Conservation (phyloP, 2,888 invertebrate species). For the Sympetrum striolatum region DNA sequence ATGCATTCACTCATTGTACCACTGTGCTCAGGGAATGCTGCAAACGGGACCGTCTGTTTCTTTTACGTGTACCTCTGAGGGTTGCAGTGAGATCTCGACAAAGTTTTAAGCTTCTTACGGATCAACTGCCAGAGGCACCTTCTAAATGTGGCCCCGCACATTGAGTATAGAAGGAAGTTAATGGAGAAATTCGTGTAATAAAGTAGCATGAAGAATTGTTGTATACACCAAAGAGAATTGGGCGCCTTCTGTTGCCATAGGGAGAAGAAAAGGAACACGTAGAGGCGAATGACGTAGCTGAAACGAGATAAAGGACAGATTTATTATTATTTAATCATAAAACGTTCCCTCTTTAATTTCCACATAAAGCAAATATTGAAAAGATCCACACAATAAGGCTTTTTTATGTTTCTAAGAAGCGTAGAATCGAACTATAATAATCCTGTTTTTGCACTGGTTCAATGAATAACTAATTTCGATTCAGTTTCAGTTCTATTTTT, state of each 20-base stretch:
- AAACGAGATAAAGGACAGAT: constrained; percentile 50
- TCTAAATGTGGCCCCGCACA: constrained; percentile 68
- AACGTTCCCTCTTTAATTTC: too few species aligned
- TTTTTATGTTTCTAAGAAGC: too few species aligned
- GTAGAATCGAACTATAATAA: too few species aligned
- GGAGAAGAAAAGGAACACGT: constrained; percentile 62
- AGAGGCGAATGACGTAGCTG: constrained; percentile 65
- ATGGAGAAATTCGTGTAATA: constrained; percentile 73
- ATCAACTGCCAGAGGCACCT: constrained; percentile 63
- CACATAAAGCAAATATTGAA: too few species aligned
- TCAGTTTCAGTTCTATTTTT: too few species aligned
- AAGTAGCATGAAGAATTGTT: constrained; percentile 68
- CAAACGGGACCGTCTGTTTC: background rate
- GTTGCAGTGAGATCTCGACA: constrained; percentile 53
- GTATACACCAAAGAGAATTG: constrained; percentile 62
- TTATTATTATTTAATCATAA: too few species aligned
- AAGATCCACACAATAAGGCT: too few species aligned
- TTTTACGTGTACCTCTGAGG: constrained; percentile 55
- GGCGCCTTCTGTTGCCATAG: constrained; percentile 59
- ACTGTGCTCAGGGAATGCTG: background rate
- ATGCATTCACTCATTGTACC: background rate
- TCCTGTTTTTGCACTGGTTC: too few species aligned
- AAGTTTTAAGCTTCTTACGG: constrained; percentile 59
- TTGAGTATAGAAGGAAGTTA: constrained; percentile 69
- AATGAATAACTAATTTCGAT: too few species aligned